phyloP scores from a whole-genome alignment of 2,113 vertebrate genomes.

The Poeciliopsis retropinna region DNA sequence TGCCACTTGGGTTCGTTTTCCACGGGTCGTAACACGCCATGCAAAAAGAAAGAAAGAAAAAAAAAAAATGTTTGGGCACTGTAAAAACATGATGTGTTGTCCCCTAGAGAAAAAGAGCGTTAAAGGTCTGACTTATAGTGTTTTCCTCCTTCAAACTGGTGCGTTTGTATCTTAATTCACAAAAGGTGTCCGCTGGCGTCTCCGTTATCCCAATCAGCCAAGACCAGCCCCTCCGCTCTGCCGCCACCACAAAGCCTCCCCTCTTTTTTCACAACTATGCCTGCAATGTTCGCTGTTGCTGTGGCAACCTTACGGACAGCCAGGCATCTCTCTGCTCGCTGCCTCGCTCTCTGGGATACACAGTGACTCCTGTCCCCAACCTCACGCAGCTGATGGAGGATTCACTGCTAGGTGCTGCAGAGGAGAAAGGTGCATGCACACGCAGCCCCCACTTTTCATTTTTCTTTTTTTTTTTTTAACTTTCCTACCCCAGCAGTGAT shows the following conservation, averaged over 20 bases:
- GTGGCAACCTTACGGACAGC: constrained; percentile 70
- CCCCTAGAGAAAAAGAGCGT: constrained; percentile 26
- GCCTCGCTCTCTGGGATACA: constrained; percentile 51
- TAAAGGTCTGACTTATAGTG: constrained; percentile 50
- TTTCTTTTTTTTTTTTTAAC: constrained; percentile 27
- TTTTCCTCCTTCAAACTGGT: constrained; percentile 36
- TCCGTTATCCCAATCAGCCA: constrained; percentile 61
- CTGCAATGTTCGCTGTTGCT: constrained; percentile 75
- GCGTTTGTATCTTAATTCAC: constrained; percentile 62
- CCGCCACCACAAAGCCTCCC: background rate
- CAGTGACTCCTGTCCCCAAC: constrained; percentile 67
- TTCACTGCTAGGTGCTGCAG: constrained; percentile 51
- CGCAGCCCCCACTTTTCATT: constrained; percentile 42
- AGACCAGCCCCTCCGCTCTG: constrained; percentile 5
- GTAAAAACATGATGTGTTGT: constrained; percentile 29
- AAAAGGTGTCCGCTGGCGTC: constrained; percentile 71
- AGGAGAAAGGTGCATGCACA: constrained; percentile 55
- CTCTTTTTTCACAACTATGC: constrained; percentile 64
- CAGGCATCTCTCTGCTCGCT: constrained; percentile 42
- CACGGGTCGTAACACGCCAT: background rate
- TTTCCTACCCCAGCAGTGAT: constrained; percentile 24
- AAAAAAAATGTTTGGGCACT: background rate
- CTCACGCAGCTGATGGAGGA: constrained; percentile 67
- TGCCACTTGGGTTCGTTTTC: constrained; percentile 20
- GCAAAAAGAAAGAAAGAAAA: background rate